Evolutionary conservation across 2,888 invertebrate genomes (phyloP).

Genomic region (Sinotaia quadrata): DNA sequence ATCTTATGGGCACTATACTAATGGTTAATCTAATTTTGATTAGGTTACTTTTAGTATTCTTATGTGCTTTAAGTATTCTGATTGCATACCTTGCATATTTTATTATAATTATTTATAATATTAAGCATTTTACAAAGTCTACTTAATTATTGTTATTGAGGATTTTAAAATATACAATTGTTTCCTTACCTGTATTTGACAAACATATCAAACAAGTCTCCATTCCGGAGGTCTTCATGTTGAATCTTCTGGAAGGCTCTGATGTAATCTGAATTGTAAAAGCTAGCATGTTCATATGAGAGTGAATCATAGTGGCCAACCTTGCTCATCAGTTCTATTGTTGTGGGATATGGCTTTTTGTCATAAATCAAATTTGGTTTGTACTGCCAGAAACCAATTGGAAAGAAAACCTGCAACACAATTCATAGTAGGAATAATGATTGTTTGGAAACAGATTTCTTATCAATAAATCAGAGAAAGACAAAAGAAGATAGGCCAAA

Average conservation of each 20-base stretch:
- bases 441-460: too few relatives aligned
- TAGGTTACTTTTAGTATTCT: too few relatives aligned
- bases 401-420: slow-evolving; percentile 80
- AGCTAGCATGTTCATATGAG: slow-evolving; percentile 82
- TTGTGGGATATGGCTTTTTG: slow-evolving; percentile 61
- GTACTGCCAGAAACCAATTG: slow-evolving; percentile 92
- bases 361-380: slow-evolving; percentile 77
- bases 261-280: slow-evolving; percentile 85
- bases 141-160: too few relatives aligned
- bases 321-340: slow-evolving; percentile 65
- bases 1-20: too few relatives aligned
- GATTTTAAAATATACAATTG: background rate
- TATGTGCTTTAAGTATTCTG: too few relatives aligned
- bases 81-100: too few relatives aligned
- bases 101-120: too few relatives aligned
- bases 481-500: too few relatives aligned
- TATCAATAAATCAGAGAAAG: too few relatives aligned
- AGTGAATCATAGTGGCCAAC: slow-evolving; percentile 85
- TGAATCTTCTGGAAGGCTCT: slow-evolving; percentile 78
- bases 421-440: too few relatives aligned
- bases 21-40: too few relatives aligned
- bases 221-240: slow-evolving; percentile 39
- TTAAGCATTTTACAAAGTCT: too few relatives aligned
- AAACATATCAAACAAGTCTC: slow-evolving; percentile 80
- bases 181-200: slow-evolving; percentile 73